A percentile compares a stretch with the other conserved stretches of the same genome.
phyloP scores from a whole-genome alignment of 2,888 invertebrate genomes.

The Microplitis deprimator region DNA sequence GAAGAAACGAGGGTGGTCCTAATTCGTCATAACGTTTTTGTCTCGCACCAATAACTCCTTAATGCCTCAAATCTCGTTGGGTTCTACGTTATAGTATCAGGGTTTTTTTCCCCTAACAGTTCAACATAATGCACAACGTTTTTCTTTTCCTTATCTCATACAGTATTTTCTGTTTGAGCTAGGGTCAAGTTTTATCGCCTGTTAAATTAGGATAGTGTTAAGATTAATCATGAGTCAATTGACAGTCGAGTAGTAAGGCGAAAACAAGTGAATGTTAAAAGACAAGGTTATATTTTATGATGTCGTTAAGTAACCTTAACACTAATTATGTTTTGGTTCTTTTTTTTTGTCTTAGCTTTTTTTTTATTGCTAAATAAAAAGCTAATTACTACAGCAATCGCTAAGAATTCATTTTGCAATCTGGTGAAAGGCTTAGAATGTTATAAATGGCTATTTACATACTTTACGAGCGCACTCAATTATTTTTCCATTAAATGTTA shows the following conservation, averaged over 20 bases:
- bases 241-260: constrained; percentile 34
- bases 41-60: constrained; percentile 55
- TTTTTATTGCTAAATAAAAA: neutral
- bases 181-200: constrained; percentile 59
- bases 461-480: too few species aligned
- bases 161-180: constrained; percentile 23
- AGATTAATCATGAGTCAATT: constrained; percentile 36
- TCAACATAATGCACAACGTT: constrained; percentile 32
- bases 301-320: constrained; percentile 59
- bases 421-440: too few species aligned
- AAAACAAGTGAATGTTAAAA: constrained; percentile 29
- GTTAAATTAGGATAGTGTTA: constrained; percentile 58
- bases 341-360: neutral
- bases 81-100: constrained; percentile 31
- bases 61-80: constrained; percentile 54
- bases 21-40: constrained; percentile 66
- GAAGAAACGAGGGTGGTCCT: constrained; percentile 58
- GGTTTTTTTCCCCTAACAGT: constrained; percentile 11
- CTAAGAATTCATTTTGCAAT: too few species aligned
- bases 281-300: constrained; percentile 57
- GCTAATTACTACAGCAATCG: too few species aligned
- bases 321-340: constrained; percentile 60
- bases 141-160: constrained; percentile 30
- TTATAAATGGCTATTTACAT: too few species aligned
- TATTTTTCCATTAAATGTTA: too few species aligned